A percentile compares a stretch with the other conserved stretches of the same genome.
Conservation (phyloP, 2,888 invertebrate species). For the Yponomeuta plumbellus region DNA sequence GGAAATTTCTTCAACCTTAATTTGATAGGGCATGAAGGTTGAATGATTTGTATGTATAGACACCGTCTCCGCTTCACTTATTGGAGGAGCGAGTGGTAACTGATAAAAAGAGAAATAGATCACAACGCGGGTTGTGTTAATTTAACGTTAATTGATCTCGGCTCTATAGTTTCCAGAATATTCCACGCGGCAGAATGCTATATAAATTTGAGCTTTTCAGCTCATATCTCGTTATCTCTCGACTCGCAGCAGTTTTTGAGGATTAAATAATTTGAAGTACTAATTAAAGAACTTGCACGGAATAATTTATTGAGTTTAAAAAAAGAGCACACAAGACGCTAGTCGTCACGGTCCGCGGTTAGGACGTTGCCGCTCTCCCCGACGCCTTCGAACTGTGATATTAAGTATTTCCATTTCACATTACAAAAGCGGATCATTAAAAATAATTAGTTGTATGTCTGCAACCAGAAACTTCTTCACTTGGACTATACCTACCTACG, state of each 20-base stretch:
- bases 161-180: neutral
- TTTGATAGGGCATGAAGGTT: too few relatives aligned
- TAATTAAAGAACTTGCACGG: slow-evolving; percentile 58
- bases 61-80: too few relatives aligned
- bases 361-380: slow-evolving; percentile 47
- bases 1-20: too few relatives aligned
- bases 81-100: too few relatives aligned
- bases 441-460: neutral
- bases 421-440: slow-evolving; percentile 9
- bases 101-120: too few relatives aligned
- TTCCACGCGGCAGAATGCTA: neutral
- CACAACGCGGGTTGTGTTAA: too few relatives aligned
- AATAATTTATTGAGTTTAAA: slow-evolving; percentile 38
- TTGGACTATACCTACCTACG: too few relatives aligned
- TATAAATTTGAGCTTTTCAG: neutral
- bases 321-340: slow-evolving; percentile 3
- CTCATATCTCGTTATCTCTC: neutral
- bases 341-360: slow-evolving; percentile 53
- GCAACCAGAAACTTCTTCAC: neutral
- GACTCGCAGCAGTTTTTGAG: neutral
- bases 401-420: slow-evolving; percentile 34
- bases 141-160: too few relatives aligned
- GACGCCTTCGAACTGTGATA: slow-evolving; percentile 33
- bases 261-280: slow-evolving; percentile 20
- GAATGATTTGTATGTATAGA: too few relatives aligned